Percentiles rank a stretch among this genome's conserved stretches.
Evolutionary conservation across 2,888 invertebrate genomes (phyloP).

Genomic region (Lasioglossum morio): DNA sequence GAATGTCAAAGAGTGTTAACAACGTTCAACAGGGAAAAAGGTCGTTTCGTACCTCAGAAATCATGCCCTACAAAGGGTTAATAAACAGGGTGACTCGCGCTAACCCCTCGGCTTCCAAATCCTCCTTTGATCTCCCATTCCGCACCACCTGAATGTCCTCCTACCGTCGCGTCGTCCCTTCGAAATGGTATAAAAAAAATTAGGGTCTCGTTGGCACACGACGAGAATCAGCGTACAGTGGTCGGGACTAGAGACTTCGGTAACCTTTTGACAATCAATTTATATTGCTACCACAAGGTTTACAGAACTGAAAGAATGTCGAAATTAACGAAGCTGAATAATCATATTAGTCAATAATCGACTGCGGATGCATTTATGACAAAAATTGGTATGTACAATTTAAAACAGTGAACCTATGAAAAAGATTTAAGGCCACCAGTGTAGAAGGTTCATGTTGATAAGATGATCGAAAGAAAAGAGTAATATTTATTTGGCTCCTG

Average conservation of each 20-base stretch:
- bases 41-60: neutral
- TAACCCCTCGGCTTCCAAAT: neutral
- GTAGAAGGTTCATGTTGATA: too few species aligned
- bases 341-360: too few species aligned
- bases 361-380: too few species aligned
- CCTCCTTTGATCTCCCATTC: slow-evolving; percentile 7
- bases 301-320: too few species aligned
- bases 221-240: neutral
- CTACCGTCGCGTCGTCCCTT: slow-evolving; percentile 21
- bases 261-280: neutral
- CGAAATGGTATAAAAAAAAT: slow-evolving; percentile 26
- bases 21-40: neutral
- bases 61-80: neutral
- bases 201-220: slow-evolving; percentile 17
- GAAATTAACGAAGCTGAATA: too few species aligned
- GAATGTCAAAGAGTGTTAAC: neutral
- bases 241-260: neutral
- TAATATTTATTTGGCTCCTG: too few species aligned
- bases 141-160: slow-evolving; percentile 22
- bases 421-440: too few species aligned
- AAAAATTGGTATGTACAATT: too few species aligned
- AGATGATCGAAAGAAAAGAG: too few species aligned
- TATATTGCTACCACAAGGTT: neutral
- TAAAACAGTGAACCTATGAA: too few species aligned
- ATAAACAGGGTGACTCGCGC: neutral